A percentile compares a stretch with the other conserved stretches of the same genome.
Evolutionary conservation across 2,113 vertebrate species (phyloP).

Genomic region (Mormoops blainvillei): DNA sequence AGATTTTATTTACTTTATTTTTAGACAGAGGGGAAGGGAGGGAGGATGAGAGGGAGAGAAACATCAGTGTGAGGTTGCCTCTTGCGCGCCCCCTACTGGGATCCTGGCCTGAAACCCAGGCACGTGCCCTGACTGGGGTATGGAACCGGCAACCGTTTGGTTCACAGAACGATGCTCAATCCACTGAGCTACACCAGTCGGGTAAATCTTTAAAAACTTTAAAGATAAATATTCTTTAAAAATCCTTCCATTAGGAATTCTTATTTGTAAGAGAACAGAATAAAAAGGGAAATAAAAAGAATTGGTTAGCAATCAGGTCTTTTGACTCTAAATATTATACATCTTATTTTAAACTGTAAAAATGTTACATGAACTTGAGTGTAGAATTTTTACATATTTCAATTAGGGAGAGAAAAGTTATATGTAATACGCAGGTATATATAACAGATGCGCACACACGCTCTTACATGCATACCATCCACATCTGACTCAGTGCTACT

Average conservation of each 20-base stretch:
- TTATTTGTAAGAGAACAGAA: neutral
- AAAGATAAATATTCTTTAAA: neutral
- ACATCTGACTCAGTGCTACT: neutral
- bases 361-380: neutral
- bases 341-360: neutral
- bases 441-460: rapidly evolving
- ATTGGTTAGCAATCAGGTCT: neutral
- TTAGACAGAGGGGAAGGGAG: no score
- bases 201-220: neutral
- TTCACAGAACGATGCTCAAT: no score
- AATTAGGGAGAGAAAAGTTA: neutral
- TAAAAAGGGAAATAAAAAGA: neutral
- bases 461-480: rapidly evolving
- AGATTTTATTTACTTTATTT: no score
- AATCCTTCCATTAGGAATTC: neutral
- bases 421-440: rapidly evolving
- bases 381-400: neutral
- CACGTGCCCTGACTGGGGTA: no score
- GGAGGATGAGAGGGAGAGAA: no score
- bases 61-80: no score
- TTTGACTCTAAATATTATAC: neutral
- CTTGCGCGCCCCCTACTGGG: no score
- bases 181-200: no score
- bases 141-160: no score
- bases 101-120: no score